phyloP scores from a whole-genome alignment of 2,888 invertebrate genomes.

The Netelia virgata region DNA sequence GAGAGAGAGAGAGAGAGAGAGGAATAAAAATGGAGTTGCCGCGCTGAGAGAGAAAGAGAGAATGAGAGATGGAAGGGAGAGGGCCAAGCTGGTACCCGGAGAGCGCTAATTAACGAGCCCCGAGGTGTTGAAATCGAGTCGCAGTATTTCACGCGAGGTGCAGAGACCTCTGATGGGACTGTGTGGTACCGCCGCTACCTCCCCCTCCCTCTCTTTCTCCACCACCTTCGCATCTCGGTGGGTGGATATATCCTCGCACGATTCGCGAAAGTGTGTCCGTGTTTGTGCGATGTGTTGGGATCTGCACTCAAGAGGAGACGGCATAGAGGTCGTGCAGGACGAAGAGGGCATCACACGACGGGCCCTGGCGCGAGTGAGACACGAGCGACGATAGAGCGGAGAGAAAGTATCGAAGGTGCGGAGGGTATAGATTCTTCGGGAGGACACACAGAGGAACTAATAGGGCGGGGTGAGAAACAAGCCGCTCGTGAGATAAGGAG shows the following conservation, averaged over 20 bases:
- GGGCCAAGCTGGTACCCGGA: slow-evolving; percentile 49
- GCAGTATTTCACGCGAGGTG: slow-evolving; percentile 80
- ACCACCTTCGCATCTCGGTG: slow-evolving; percentile 45
- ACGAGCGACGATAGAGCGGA: slow-evolving; percentile 33
- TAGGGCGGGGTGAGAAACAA: slow-evolving; percentile 82
- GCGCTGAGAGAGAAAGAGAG: not conserved
- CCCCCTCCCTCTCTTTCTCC: slow-evolving; percentile 30
- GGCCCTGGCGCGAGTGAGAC: slow-evolving; percentile 46
- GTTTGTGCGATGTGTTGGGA: slow-evolving; percentile 30
- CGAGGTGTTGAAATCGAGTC: slow-evolving; percentile 82
- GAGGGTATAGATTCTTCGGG: slow-evolving; percentile 75
- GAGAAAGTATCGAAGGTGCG: slow-evolving; percentile 52
- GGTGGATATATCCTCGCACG: slow-evolving; percentile 59
- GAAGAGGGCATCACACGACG: slow-evolving; percentile 50
- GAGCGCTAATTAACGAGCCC: slow-evolving; percentile 81
- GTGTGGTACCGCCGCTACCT: slow-evolving; percentile 49
- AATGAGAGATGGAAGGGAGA: slow-evolving; percentile 36
- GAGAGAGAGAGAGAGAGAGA: slow-evolving; percentile 12
- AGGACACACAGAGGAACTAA: slow-evolving; percentile 81
- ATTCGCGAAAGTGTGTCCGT: slow-evolving; percentile 26
- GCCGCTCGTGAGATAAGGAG: slow-evolving; percentile 80
- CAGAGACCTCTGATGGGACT: slow-evolving; percentile 55
- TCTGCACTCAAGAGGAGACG: slow-evolving; percentile 21
- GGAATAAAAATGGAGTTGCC: not conserved
- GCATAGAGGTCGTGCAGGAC: slow-evolving; percentile 47